Base-by-base conservation (phyloP, 2,888 invertebrate species). In the Lepas anatifera region DNA sequence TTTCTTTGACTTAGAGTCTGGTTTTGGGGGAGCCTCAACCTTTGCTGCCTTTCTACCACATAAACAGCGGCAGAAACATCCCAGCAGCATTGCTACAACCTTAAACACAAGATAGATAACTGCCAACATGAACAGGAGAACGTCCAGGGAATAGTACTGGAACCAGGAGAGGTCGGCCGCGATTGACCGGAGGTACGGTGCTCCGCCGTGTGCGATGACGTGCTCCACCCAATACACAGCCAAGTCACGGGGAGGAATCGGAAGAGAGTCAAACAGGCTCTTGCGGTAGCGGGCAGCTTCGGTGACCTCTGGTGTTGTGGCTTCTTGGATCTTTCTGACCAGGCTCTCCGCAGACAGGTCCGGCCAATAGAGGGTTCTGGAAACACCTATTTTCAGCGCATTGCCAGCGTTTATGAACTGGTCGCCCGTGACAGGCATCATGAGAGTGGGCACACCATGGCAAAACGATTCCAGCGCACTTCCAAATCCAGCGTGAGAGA, bases 181-280 rank as follows among this genome's bases (percentile, higher is more conserved):
- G 0, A 89, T 87, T 1, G 89, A 87, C 76, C 89, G 88, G 29
- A 92, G 80, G 77, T 91, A 91, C 72, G 85, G 86, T 0, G 91
- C 92, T 0, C 91, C 91, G 75, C 86, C 87, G 76, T 93, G 89
- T 67, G 90, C 84, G 22, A 92, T 83, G 0, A 92, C 89, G 76
- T 92, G 92, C 77, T 93, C 92, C 0, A 91, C 91, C 90, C 91
- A 92, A 81, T 88, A 92, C 11, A 91, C 84, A 0, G 90, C 91
- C 72, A 87, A 84, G 74, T 89, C 88, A 72, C 89, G 79, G 0
- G 92, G 89, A 4, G 87, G 84, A 75, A 89, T 87, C 50, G 88
- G 87, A 75, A 92, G 89, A 10, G 41, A 41, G 41, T 41, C 41
- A 16, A 41, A 16, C 41, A 41, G 41, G 41, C 16, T 10, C 11